Conservation (phyloP, 1,140 invertebrate species). For the Zophobas atratus region DNA sequence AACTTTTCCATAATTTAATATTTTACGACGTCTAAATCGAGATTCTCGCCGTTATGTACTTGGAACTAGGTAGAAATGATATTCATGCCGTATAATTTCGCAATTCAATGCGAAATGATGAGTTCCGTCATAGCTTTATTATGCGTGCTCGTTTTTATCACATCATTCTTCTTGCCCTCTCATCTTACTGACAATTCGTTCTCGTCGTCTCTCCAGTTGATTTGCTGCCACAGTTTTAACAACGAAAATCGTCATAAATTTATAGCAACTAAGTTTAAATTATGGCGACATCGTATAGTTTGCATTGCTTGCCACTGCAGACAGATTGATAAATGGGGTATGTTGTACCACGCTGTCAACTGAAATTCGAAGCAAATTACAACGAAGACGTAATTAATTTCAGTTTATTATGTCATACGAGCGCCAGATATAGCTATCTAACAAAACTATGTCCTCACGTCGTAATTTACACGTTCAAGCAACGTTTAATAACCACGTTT, state of each 20-base stretch:
- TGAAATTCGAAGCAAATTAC: slow-evolving; percentile 47
- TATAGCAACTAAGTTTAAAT: slow-evolving; percentile 44
- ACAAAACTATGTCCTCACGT: too few relatives aligned
- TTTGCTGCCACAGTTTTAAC: neutral
- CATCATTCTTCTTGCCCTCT: slow-evolving; percentile 51
- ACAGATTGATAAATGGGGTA: slow-evolving; percentile 51
- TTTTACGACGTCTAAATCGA: slow-evolving; percentile 52
- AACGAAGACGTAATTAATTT: slow-evolving; percentile 43
- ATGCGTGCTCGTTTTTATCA: slow-evolving; percentile 53
- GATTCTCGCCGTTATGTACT: slow-evolving; percentile 46
- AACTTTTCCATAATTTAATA: slow-evolving; percentile 52
- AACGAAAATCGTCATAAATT: slow-evolving; percentile 32
- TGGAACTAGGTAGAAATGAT: slow-evolving; percentile 52
- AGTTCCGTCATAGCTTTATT: slow-evolving; percentile 54
- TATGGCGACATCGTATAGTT: slow-evolving; percentile 44
- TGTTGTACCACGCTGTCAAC: slow-evolving; percentile 36
- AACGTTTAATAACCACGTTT: neutral
- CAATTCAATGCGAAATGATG: slow-evolving; percentile 52
- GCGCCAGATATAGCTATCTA: too few relatives aligned
- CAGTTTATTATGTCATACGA: slow-evolving; percentile 11
- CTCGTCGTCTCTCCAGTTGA: slow-evolving; percentile 20
- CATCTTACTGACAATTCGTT: slow-evolving; percentile 45
- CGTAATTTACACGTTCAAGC: neutral
- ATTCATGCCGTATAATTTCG: slow-evolving; percentile 52
- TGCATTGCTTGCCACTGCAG: slow-evolving; percentile 42